Evolutionary conservation across 2,797 vertebrate genomes (phyloP).

Genomic region (Enteromius radiatus): DNA sequence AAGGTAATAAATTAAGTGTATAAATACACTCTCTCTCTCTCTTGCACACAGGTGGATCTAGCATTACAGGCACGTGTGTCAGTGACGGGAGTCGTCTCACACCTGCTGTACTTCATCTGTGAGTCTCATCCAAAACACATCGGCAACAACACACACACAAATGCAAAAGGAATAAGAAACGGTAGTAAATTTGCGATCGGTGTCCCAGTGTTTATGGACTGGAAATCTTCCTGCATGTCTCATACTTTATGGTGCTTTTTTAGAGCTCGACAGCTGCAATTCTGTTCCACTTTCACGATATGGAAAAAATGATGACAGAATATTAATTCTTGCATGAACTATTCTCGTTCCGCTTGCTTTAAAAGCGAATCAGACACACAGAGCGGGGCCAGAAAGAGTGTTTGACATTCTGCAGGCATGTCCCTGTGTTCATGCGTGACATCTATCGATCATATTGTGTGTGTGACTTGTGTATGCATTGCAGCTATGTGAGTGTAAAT

Average conservation of each 20-base stretch:
- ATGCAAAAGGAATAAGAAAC: conserved; percentile 14
- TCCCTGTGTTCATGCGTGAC: conserved; percentile 21
- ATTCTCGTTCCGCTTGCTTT: neutral
- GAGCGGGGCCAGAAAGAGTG: neutral
- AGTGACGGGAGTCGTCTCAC: conserved; percentile 12
- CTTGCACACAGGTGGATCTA: conserved; percentile 6
- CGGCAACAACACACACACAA: conserved; percentile 12
- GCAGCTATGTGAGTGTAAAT: neutral
- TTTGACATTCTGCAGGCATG: conserved; percentile 23
- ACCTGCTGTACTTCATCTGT: conserved; percentile 35
- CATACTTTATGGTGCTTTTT: neutral
- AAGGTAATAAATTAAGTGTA: conserved; percentile 54
- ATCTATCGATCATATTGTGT: conserved; percentile 24
- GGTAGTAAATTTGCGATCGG: neutral
- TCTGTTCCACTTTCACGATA: neutral
- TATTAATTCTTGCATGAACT: neutral
- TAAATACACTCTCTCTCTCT: conserved; percentile 23
- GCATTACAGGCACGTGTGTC: conserved; percentile 17
- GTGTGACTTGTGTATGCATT: neutral
- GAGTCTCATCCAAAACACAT: conserved; percentile 25
- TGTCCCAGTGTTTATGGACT: neutral
- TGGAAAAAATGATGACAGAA: neutral
- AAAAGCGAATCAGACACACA: neutral
- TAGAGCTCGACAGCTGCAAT: neutral
- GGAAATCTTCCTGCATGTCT: neutral